Base-by-base conservation (phyloP, 1,140 invertebrate genomes). In the Leguminivora glycinivorella region DNA sequence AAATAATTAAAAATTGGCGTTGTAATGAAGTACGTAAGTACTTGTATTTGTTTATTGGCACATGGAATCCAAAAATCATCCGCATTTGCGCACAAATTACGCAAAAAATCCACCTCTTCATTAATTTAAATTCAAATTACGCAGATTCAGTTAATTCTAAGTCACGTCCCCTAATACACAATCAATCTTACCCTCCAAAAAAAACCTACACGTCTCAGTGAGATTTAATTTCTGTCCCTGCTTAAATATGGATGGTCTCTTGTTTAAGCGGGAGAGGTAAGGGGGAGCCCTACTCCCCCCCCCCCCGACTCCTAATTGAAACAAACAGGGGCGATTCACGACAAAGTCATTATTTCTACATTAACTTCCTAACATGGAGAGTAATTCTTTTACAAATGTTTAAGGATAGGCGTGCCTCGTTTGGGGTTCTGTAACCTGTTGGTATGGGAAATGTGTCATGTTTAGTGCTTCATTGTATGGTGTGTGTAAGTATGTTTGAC, bases 321-420 rank as follows among this genome's bases (percentile, higher is more conserved):
- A 88, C 86, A 88, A 88, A 85, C 83, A 85, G 75, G 83, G 83
- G 83, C 79, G 75, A 83, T 83, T 83, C 79, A 74, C 83, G 74
- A 72, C 79, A 83, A 83, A 85, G 83, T 87, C 84, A 88, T 88
- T 88, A 88, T 80, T 82, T 80, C 75, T 75, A 87, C 83, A 87
- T 88, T 87, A 86, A 88, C 73, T 83, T 84, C 75, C 80, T 80
- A 77, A 75, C 77, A 75, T 72, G 81, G 63, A 72, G 68, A 56
- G 56, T 56, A 63, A 52, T 71, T 58, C 31, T 58, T 24, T 26
- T 9, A 34, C 34, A 40, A 67, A 67, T 67, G 22, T 52, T 52
- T 52, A 52, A 52, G 47, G 47, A 52, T 38, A 34, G 17, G 38
- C 66, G 66, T 67, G 31, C 31, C 31, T 0, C 17, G 29, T 14